Percentiles rank a stretch among this genome's conserved stretches.
phyloP scores from a whole-genome alignment of 2,113 vertebrate species.

The Myotis yumanensis region DNA sequence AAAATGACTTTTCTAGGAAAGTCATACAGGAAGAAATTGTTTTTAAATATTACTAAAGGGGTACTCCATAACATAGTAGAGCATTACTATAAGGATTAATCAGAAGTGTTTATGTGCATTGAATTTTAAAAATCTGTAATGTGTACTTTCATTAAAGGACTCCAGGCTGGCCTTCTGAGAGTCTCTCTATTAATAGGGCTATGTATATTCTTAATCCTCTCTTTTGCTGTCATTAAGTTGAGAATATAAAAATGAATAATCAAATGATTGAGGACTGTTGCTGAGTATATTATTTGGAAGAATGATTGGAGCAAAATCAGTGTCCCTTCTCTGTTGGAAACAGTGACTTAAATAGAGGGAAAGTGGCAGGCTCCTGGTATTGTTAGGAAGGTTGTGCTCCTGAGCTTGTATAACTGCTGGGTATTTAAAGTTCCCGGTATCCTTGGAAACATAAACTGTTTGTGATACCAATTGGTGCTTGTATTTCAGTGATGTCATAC shows the following conservation, averaged over 20 bases:
- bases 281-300: conserved; percentile 74
- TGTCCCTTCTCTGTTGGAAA: conserved; percentile 59
- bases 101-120: conserved; percentile 19
- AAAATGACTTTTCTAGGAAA: conserved; percentile 42
- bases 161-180: conserved; percentile 25
- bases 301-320: conserved; percentile 56
- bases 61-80: background rate
- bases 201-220: conserved; percentile 79
- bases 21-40: background rate
- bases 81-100: conserved; percentile 2
- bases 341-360: conserved; percentile 53
- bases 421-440: conserved; percentile 69
- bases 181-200: conserved; percentile 59
- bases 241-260: conserved; percentile 69
- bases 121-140: conserved; percentile 27
- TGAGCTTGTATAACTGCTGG: conserved; percentile 55
- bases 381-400: conserved; percentile 55
- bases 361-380: conserved; percentile 57
- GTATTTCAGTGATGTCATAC: conserved; percentile 74
- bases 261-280: conserved; percentile 70
- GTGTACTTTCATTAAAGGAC: conserved; percentile 38
- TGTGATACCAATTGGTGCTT: conserved; percentile 61
- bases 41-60: conserved; percentile 26
- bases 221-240: conserved; percentile 57
- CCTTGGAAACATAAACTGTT: conserved; percentile 78